Evolutionary conservation across 1,140 invertebrate genomes (phyloP).

Genomic region (Bombus terrestris): DNA sequence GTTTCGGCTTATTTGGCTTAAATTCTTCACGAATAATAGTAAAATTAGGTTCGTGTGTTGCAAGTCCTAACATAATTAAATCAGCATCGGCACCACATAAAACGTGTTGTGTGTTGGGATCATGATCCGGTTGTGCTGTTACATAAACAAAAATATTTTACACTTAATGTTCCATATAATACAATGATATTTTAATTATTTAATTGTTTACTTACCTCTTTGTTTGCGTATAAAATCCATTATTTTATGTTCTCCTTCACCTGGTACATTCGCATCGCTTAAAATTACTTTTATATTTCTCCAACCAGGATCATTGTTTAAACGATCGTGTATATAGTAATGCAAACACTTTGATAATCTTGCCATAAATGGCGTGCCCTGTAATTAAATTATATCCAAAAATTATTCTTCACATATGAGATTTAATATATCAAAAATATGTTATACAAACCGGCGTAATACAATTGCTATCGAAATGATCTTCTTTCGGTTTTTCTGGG

Average conservation of each 20-base stretch:
- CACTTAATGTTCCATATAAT: background rate
- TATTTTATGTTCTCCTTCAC: constrained; percentile 99
- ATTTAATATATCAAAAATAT: background rate
- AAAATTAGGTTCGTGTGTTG: constrained; percentile 99
- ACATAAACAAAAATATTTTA: constrained; percentile 59
- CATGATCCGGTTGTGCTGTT: constrained; percentile 95
- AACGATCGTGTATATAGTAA: constrained; percentile 96
- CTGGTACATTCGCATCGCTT: constrained; percentile 99
- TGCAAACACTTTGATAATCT: constrained; percentile 96
- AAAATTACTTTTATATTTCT: constrained; percentile 96
- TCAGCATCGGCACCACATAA: constrained; percentile 99
- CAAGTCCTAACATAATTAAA: constrained; percentile 99
- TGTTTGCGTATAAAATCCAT: constrained; percentile 99
- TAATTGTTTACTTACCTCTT: constrained; percentile 84
- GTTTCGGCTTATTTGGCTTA: constrained; percentile 97
- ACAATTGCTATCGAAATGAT: constrained; percentile 99
- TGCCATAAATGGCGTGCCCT: constrained; percentile 99
- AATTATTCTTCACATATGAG: background rate
- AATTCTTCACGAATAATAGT: constrained; percentile 99
- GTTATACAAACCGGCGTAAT: constrained; percentile 92
- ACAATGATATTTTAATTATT: background rate
- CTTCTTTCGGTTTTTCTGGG: constrained; percentile 94
- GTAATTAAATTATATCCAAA: constrained; percentile 4
- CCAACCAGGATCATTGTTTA: constrained; percentile 98
- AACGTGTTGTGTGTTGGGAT: constrained; percentile 99